Evolutionary conservation across 2,888 invertebrate species (phyloP).

Genomic region (Drosophila ustulata): DNA sequence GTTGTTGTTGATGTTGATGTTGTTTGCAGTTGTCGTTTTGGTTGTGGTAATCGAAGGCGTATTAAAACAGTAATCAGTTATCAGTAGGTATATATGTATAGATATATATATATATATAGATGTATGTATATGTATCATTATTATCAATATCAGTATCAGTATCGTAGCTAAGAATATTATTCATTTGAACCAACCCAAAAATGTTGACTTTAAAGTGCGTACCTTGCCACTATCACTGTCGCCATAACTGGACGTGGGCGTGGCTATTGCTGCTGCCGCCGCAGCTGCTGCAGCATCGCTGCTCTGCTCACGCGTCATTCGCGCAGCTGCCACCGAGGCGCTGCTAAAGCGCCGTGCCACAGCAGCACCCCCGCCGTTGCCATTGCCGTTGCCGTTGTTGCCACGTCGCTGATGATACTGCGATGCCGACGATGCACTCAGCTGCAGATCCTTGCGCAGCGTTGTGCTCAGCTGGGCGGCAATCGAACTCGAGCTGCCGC

Average conservation of each 20-base stretch:
- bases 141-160: conserved; percentile 63
- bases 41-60: conserved; percentile 67
- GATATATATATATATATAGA: conserved; percentile 39
- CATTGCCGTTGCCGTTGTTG: conserved; percentile 27
- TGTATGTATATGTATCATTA: conserved; percentile 57
- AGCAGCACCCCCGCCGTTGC: conserved; percentile 17
- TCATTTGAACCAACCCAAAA: conserved; percentile 85
- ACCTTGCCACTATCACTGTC: conserved; percentile 85
- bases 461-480: conserved; percentile 79
- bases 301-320: conserved; percentile 57
- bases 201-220: conserved; percentile 85
- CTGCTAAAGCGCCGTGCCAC: conserved; percentile 80
- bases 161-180: conserved; percentile 61
- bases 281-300: conserved; percentile 35
- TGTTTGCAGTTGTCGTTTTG: conserved; percentile 37
- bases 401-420: conserved; percentile 49
- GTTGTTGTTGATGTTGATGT: conserved; percentile 26
- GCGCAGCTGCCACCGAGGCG: conserved; percentile 69
- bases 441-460: conserved; percentile 81
- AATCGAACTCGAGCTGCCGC: conserved; percentile 60
- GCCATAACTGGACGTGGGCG: conserved; percentile 71
- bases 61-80: conserved; percentile 72
- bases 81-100: conserved; percentile 55
- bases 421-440: conserved; percentile 63
- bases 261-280: conserved; percentile 33